Percentiles rank a stretch among this genome's conserved stretches.
These are phyloP conservation scores for Scaptodrosophila latifasciaeformis DNA, from an alignment of 2,888 invertebrate species.

Conservation along the genomic window DNA sequence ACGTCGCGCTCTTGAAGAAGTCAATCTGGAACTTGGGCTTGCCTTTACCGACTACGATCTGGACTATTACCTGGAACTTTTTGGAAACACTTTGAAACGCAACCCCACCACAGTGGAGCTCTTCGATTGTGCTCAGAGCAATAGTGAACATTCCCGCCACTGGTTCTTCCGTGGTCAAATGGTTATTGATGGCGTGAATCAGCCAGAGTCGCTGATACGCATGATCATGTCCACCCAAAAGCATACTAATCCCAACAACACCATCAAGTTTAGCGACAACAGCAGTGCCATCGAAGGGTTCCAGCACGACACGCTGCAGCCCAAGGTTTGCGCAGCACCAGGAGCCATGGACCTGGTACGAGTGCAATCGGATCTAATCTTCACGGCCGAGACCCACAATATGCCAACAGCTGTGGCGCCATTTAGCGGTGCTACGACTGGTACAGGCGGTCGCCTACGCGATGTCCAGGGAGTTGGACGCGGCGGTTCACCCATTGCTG, in stretches of 20 bases:
- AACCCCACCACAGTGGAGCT: constrained; percentile 98
- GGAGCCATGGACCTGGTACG: constrained; percentile 79
- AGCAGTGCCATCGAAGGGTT: constrained; percentile 95
- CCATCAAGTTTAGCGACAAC: constrained; percentile 97
- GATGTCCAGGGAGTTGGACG: constrained; percentile 97
- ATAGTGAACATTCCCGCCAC: constrained; percentile 98
- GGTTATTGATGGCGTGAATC: constrained; percentile 85
- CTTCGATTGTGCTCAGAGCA: constrained; percentile 98
- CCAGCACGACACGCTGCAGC: constrained; percentile 81
- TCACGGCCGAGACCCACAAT: constrained; percentile 99
- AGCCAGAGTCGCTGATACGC: constrained; percentile 89
- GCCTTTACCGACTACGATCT: constrained; percentile 96
- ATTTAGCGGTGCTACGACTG: constrained; percentile 98
- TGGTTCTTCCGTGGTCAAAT: constrained; percentile 98
- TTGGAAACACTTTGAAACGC: constrained; percentile 86
- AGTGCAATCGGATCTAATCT: constrained; percentile 89
- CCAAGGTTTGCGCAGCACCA: constrained; percentile 78
- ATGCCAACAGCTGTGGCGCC: constrained; percentile 98
- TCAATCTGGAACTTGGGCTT: constrained; percentile 87
- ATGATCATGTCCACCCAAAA: constrained; percentile 94
- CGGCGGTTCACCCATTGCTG: constrained; percentile 95
- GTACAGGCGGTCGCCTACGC: constrained; percentile 93
- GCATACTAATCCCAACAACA: constrained; percentile 91
- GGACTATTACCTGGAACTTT: constrained; percentile 91
- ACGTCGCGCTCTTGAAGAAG: constrained; percentile 85